Evolutionary conservation across 2,888 invertebrate genomes (phyloP), one percentile per base, ranked within the genome.

Genomic region (Corbicula japonica): DNA sequence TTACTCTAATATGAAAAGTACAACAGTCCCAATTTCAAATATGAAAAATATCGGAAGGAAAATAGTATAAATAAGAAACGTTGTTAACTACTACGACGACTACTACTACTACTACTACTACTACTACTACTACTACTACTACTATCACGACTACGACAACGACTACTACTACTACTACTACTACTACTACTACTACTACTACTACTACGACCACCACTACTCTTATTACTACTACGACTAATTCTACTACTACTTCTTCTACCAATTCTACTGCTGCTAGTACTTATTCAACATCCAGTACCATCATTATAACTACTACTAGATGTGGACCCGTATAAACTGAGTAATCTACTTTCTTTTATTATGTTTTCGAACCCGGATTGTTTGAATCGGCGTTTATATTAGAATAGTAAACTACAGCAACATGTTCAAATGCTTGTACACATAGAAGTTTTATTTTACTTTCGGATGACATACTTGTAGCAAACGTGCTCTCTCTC

Each of bases 141-240:
- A 41, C 41, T 41, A 41, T 15, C 15, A 41, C 41, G 8, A 41
- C 41, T 41, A 41, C 41, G 8, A 41, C 41, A 12, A 41, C 41
- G 8, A 41, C 41, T 41, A 41, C 41, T 41, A 41, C 41, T 41
- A 41, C 41, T 41, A 41, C 41, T 41, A 41, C 41, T 41, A 41
- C 41, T 41, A 41, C 41, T 41, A 41, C 41, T 41, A 41, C 41
- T 41, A 41, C 41, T 41, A 41, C 41, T 41, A 41, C 41, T 41
- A 41, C 41, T 41, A 41, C 41, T 41, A 41, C 41, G 8, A 41
- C 41, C 15, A 41, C 41, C 15, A 41, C 41, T 41, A 41, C 41
- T 41, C 8, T 15, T 41, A 41, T 15, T 41, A 41, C 41, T 41
- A 41, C 15, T 41, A 41, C 41, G 8, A 41, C 41, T 41, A 41